Evolutionary conservation across 2,888 invertebrate genomes (phyloP), one percentile per base, ranked within the genome.

Genomic region (Acronicta aceris): DNA sequence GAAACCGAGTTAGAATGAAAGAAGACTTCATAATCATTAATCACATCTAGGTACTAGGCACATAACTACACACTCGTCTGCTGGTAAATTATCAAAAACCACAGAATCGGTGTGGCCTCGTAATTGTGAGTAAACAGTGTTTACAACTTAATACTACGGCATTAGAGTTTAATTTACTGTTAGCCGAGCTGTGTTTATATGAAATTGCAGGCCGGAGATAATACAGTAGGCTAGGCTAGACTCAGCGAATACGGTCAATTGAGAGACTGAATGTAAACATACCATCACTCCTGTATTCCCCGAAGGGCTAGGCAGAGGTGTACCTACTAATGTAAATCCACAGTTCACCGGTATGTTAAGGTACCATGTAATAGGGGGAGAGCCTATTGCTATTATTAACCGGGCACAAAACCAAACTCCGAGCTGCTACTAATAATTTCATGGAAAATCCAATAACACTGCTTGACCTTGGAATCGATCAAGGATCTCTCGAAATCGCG

Each of bases 141-240:
- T 86, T 86, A 87, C 85, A 82, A 79, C 80, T 83, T 90, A 90
- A 89, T 89, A 78, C 82, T 79, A 88, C 75, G 81, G 84, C 85
- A 90, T 90, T 88, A 89, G 82, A 86, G 85, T 88, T 90, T 90
- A 90, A 90, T 89, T 88, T 86, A 87, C 86, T 83, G 84, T 83
- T 81, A 58, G 71, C 71, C 70, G 82, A 82, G 81, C 82, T 73
- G 86, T 84, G 82, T 86, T 89, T 89, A 88, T 75, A 49, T 62
- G 73, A 87, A 85, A 90, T 89, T 90, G 86, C 81, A 76, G 73
- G 71, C 73, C 71, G 60, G 1, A n/a, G 71, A 65, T 58, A 38
- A 58, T 58, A 8, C 15, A 13, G 36, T 52, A 54, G 65, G 59
- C 69, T 65, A 74, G 74, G 5, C 17, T 49, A n/a, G 52, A 59